Evolutionary conservation across 2,113 vertebrate species (phyloP).

Genomic region (Leptobrachium leishanense): DNA sequence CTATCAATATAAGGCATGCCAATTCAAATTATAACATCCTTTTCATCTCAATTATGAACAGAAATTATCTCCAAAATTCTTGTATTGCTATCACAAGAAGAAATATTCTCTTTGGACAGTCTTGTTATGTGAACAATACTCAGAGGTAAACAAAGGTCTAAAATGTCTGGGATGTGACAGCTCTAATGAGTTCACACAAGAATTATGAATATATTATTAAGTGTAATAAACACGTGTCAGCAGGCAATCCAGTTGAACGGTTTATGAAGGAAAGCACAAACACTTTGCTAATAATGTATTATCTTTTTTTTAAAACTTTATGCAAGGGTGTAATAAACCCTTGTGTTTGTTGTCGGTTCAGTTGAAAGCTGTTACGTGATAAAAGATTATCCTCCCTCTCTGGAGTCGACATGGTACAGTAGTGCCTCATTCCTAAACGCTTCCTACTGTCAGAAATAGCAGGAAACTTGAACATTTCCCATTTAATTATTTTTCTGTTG

Average conservation of each 20-base stretch:
- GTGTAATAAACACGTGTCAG: constrained; percentile 70
- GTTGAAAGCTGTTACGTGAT: constrained; percentile 70
- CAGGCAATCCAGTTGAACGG: constrained; percentile 62
- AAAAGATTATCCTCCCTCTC: constrained; percentile 66
- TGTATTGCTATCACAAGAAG: constrained; percentile 9
- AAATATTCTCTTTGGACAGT: constrained; percentile 20
- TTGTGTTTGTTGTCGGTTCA: constrained; percentile 60
- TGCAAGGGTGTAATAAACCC: constrained; percentile 68
- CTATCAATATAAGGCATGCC: too few relatives aligned
- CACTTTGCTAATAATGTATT: constrained; percentile 63
- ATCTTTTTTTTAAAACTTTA: constrained; percentile 68
- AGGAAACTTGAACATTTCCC: constrained; percentile 59
- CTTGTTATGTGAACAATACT: constrained; percentile 39
- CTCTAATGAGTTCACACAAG: constrained; percentile 66
- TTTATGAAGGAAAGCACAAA: constrained; percentile 63
- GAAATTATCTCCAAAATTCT: constrained; percentile 13
- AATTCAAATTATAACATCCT: too few relatives aligned
- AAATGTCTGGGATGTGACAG: constrained; percentile 65
- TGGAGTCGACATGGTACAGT: constrained; percentile 60
- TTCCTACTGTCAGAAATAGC: constrained; percentile 53
- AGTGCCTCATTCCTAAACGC: constrained; percentile 63
- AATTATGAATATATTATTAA: constrained; percentile 76
- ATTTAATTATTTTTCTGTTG: constrained; percentile 64
- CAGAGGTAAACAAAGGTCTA: constrained; percentile 59
- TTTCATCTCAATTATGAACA: constrained; percentile 3